These are phyloP conservation scores for Sialia sialis DNA, from an alignment of 2,113 vertebrate genomes.

Conservation along the genomic window DNA sequence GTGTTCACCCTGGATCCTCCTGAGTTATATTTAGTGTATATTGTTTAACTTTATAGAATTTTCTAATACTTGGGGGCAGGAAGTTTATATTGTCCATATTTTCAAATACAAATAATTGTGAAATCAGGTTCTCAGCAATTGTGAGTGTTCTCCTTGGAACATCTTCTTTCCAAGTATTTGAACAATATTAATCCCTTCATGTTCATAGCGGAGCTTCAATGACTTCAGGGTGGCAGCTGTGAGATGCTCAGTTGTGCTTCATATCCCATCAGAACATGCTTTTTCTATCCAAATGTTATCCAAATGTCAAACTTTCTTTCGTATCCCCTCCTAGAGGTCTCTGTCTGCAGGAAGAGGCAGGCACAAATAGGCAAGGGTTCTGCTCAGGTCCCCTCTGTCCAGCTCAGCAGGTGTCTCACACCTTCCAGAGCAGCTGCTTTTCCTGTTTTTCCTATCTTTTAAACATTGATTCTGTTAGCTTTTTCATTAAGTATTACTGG, in stretches of 20 bases:
- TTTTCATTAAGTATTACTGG: not conserved
- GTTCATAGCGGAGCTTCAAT: not conserved
- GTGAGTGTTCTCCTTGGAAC: not conserved
- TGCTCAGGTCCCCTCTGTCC: not conserved
- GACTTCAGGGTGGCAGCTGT: not conserved
- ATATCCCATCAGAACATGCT: not conserved
- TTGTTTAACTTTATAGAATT: not conserved
- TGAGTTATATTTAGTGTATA: not conserved
- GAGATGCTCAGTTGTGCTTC: not conserved
- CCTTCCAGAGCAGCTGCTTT: not conserved
- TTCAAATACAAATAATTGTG: not conserved
- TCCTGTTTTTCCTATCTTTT: not conserved
- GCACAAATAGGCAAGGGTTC: not conserved
- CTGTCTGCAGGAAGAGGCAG: not conserved
- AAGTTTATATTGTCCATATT: not conserved
- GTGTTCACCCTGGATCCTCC: not conserved
- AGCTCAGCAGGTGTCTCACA: not conserved
- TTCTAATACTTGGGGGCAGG: not conserved
- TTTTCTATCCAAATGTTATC: not conserved
- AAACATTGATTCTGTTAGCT: not conserved
- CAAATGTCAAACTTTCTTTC: not conserved
- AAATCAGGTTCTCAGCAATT: not conserved
- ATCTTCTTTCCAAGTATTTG: not conserved
- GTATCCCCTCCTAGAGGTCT: not conserved
- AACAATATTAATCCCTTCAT: not conserved